Evolutionary conservation across 2,797 vertebrate species (phyloP), one percentile per base, ranked within the genome.

Genomic region (Spinus pinus): DNA sequence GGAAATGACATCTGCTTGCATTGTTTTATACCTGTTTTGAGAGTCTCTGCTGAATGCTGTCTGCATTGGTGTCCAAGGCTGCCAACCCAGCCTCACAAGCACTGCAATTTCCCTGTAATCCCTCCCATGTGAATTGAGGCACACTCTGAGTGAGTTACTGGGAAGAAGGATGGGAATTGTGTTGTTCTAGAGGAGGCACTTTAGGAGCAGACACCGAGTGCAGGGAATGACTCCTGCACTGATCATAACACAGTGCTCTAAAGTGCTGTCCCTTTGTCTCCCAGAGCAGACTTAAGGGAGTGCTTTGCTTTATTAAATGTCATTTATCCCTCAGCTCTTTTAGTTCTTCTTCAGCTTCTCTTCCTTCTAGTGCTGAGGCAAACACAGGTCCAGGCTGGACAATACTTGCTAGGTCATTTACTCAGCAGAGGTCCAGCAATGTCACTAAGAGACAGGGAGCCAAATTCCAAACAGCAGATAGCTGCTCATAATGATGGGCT

Each of bases 11-110:
- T 83, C 78, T 88, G 65, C 84, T 77, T 82, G 64, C 81, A 46
- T 78, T 81, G 88, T 84, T 88, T 88, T 53, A n/a, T 84, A 95
- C 86, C 80, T 92, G 88, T 86, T 86, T 25, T 21, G 73, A 81
- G 90, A 83, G 70, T 44, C 80, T 90, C 70, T 75, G 47, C 85
- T 94, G 91, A 94, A 62, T 28, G 41, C 69, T 8, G 22, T 7
- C 46, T 69, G 65, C 2, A 1, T 1, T 64, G 73, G 61, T 3
- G 1, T 64, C 90, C 1, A 0, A 74, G 57, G 53, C 75, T 91
- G 91, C 81, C 89, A 78, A 10, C 27, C 30, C 57, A 37, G 5
- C 85, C 62, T 93, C 82, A 70, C 62, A 65, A 83, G 82, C 51
- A 22, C 49, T 67, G 35, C 82, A 72, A 17, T 83, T 74, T 69